Conservation (phyloP, 1,140 invertebrate genomes). For the Triops cancriformis region DNA sequence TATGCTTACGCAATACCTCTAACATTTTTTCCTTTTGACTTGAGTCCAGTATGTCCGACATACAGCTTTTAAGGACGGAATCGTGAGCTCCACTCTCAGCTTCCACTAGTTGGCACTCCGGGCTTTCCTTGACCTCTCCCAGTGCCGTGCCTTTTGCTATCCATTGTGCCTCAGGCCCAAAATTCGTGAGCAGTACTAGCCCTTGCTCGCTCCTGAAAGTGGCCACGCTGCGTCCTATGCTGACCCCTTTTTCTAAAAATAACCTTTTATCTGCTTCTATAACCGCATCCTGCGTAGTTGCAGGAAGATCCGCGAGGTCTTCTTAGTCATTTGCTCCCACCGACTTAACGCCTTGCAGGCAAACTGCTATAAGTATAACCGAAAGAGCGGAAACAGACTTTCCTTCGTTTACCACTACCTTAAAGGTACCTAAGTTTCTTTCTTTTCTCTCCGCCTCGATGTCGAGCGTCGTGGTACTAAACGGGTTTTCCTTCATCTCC, state of each 20-base stretch:
- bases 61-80: not conserved
- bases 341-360: too few relatives aligned
- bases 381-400: too few relatives aligned
- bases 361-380: too few relatives aligned
- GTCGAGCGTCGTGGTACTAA: too few relatives aligned
- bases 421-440: too few relatives aligned
- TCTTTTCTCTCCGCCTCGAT: too few relatives aligned
- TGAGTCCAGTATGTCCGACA: not conserved
- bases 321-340: too few relatives aligned
- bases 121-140: not conserved
- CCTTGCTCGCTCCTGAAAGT: not conserved
- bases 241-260: not conserved
- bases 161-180: not conserved
- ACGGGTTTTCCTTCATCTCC: too few relatives aligned
- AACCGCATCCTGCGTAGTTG: not conserved
- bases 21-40: slow-evolving; percentile 15
- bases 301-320: too few relatives aligned
- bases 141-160: not conserved
- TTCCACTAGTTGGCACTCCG: not conserved
- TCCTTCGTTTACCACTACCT: too few relatives aligned
- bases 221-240: not conserved
- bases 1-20: not conserved
- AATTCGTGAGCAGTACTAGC: not conserved
- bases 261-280: not conserved
- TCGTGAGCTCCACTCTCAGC: not conserved